These are phyloP conservation scores for Tenebrio molitor DNA, from an alignment of 1,140 invertebrate genomes.

Conservation along the genomic window DNA sequence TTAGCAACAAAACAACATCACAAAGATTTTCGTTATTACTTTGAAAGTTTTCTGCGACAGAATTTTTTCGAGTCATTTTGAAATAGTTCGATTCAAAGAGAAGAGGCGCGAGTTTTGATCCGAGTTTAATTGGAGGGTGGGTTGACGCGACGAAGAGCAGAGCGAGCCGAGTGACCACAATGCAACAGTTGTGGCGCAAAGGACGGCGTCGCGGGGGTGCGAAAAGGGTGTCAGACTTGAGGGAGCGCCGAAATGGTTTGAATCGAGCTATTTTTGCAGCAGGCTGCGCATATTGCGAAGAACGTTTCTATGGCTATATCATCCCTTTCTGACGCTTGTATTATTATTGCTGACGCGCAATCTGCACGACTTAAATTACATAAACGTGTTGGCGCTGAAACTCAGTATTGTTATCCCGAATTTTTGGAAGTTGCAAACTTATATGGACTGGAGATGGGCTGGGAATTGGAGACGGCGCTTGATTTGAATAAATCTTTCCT, in stretches of 20 bases:
- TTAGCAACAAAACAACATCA: too few species aligned
- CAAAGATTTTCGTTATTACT: too few species aligned
- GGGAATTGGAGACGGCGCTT: conserved; percentile 29
- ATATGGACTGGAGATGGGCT: conserved; percentile 43
- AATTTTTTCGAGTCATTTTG: too few species aligned
- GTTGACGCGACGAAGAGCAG: conserved; percentile 19
- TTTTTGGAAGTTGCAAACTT: conserved; percentile 47
- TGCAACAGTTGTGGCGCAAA: conserved; percentile 49
- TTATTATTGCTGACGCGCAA: conserved; percentile 58
- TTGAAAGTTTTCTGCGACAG: too few species aligned
- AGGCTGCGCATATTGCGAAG: conserved; percentile 53
- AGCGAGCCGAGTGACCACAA: conserved; percentile 47
- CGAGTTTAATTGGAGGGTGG: conserved; percentile 40
- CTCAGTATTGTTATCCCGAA: conserved; percentile 44
- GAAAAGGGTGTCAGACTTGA: conserved; percentile 16
- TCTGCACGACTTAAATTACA: conserved; percentile 55
- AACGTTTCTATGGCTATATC: conserved; percentile 56
- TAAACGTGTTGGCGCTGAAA: conserved; percentile 51
- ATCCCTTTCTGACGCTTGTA: conserved; percentile 54
- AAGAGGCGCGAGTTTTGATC: conserved; percentile 24
- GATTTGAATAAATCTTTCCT: conserved; percentile 47
- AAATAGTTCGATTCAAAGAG: too few species aligned
- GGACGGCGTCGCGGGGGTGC: conserved; percentile 21
- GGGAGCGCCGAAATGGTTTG: conserved; percentile 33
- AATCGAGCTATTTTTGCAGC: conserved; percentile 49